phyloP scores from a whole-genome alignment of 2,888 invertebrate genomes.

The Lobophora halterata region DNA sequence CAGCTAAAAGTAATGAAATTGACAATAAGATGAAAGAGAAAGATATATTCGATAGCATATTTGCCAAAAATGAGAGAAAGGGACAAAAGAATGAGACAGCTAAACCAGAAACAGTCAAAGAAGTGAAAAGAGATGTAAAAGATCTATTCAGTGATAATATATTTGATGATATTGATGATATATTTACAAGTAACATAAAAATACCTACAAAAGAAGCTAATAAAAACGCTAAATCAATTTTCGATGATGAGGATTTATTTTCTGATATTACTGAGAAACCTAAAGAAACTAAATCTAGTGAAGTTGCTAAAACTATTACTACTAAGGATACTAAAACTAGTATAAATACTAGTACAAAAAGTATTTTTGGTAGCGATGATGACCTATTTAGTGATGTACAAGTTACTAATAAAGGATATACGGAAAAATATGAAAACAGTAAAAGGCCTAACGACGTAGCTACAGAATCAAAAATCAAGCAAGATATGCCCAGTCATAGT shows the following conservation, averaged over 20 bases:
- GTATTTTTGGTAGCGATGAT: conserved; percentile 55
- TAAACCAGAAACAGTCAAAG: conserved; percentile 17
- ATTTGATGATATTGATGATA: conserved; percentile 73
- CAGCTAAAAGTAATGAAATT: conserved; percentile 18
- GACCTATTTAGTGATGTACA: conserved; percentile 44
- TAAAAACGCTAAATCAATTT: conserved; percentile 47
- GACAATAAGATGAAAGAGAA: conserved; percentile 36
- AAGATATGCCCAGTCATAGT: neutral
- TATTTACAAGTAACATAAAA: conserved; percentile 58
- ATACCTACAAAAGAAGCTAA: conserved; percentile 38
- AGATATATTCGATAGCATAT: conserved; percentile 63
- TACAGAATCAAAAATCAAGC: conserved; percentile 10
- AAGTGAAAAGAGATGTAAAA: conserved; percentile 29
- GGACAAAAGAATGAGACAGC: conserved; percentile 14
- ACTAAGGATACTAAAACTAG: conserved; percentile 21
- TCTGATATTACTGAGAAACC: conserved; percentile 46
- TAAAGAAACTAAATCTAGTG: conserved; percentile 1
- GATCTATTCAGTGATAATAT: conserved; percentile 66
- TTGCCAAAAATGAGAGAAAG: conserved; percentile 48
- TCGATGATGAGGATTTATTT: conserved; percentile 65
- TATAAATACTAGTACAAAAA: conserved; percentile 30
- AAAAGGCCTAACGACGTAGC: conserved; percentile 4
- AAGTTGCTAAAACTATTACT: conserved; percentile 16
- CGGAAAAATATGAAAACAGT: conserved; percentile 11
- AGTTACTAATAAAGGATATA: conserved; percentile 22